Percentiles rank a stretch among this genome's conserved stretches.
Conservation (phyloP, 2,113 vertebrate genomes). For the Forbesichthys agassizii region DNA sequence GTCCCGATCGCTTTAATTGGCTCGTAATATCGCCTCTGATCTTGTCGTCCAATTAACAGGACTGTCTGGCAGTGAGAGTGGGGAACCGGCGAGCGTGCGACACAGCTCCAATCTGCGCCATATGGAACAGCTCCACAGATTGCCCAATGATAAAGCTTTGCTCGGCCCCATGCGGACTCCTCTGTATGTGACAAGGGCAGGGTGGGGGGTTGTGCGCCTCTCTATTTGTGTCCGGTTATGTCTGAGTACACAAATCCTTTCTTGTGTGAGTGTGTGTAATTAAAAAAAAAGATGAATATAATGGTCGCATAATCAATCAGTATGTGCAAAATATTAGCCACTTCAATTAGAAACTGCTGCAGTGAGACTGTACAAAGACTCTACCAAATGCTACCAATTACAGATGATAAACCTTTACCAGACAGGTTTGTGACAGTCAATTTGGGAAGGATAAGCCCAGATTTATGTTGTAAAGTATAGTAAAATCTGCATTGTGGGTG, state of each 20-base stretch:
- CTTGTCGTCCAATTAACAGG: slow-evolving; percentile 99
- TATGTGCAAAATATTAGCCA: neutral
- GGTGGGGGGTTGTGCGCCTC: neutral
- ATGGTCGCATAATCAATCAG: neutral
- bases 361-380: too few relatives aligned
- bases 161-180: slow-evolving; percentile 88
- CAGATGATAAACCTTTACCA: too few relatives aligned
- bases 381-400: too few relatives aligned
- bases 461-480: too few relatives aligned
- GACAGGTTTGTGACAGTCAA: too few relatives aligned
- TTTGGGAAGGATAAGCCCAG: too few relatives aligned
- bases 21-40: slow-evolving; percentile 99
- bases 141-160: slow-evolving; percentile 87
- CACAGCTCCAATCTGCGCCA: slow-evolving; percentile 93
- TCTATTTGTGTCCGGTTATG: neutral
- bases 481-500: too few relatives aligned
- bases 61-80: slow-evolving; percentile 95
- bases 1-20: slow-evolving; percentile 99
- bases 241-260: neutral
- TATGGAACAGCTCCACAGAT: slow-evolving; percentile 95
- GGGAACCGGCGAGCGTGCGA: slow-evolving; percentile 91
- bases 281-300: neutral
- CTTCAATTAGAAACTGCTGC: too few relatives aligned
- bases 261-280: neutral
- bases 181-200: slow-evolving; percentile 82